These are phyloP conservation scores for Neotoma lepida DNA, from an alignment of 2,113 vertebrate species.

Conservation along the genomic window DNA sequence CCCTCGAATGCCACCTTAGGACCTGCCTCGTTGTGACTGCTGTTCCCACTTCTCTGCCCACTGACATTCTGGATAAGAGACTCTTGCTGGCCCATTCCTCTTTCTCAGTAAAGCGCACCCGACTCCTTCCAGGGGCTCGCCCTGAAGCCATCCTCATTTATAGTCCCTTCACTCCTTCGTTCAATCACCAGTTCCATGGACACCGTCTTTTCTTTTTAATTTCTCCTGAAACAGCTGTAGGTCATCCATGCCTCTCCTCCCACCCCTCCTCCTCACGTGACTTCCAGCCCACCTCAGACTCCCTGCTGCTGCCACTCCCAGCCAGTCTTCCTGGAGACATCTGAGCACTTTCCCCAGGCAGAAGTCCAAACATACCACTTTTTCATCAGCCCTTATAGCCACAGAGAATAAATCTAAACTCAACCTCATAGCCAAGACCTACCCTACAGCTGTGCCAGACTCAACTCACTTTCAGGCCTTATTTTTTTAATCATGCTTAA, in stretches of 20 bases:
- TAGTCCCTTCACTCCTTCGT: neutral
- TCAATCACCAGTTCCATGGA: too few species aligned
- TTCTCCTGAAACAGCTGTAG: neutral
- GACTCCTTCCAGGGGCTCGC: neutral
- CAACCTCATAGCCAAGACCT: neutral
- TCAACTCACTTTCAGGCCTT: neutral
- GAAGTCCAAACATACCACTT: neutral
- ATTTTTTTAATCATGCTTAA: neutral
- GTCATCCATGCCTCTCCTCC: too few species aligned
- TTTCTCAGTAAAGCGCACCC: neutral
- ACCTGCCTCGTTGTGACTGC: neutral
- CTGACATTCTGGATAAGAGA: neutral
- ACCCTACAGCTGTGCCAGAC: neutral
- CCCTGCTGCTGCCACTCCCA: neutral
- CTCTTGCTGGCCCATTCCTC: neutral
- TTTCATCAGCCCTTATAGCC: neutral
- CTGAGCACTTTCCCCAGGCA: neutral
- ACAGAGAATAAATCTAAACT: neutral
- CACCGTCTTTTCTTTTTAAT: neutral
- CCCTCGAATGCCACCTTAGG: accelerated
- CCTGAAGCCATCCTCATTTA: neutral
- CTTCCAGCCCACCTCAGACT: neutral
- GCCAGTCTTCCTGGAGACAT: neutral
- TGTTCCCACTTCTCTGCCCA: neutral
- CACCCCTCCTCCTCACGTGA: neutral